Percentiles rank a stretch among this genome's conserved stretches.
Evolutionary conservation across 2,113 vertebrate species (phyloP).

Genomic region (cat (Felis catus)): DNA sequence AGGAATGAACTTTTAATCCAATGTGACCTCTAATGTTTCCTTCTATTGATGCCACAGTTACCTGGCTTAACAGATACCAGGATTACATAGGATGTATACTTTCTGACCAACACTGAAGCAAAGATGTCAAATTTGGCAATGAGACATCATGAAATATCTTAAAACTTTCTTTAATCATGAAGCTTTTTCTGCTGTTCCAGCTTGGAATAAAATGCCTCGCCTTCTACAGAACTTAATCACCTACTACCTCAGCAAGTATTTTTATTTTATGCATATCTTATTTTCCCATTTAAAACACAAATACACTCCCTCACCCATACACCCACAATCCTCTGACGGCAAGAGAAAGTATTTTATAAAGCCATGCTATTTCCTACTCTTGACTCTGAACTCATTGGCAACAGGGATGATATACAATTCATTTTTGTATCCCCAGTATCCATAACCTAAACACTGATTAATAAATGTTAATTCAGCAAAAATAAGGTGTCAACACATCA

Average conservation of each 20-base stretch:
- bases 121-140: slow-evolving; percentile 27
- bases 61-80: not conserved
- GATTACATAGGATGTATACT: not conserved
- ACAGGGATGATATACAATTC: not conserved
- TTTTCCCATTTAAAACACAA: not conserved
- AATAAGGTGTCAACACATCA: not conserved
- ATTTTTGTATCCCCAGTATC: not conserved
- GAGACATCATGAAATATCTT: not conserved
- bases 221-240: slow-evolving; percentile 5
- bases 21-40: not conserved
- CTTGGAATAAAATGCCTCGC: not conserved
- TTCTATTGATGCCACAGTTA: not conserved
- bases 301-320: not conserved
- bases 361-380: not conserved
- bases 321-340: not conserved
- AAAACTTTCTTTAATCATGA: not conserved
- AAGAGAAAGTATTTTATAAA: slow-evolving; percentile 39
- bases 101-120: not conserved
- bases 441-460: not conserved
- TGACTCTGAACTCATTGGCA: not conserved
- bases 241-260: not conserved
- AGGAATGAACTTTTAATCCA: slow-evolving; percentile 32
- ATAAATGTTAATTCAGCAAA: not conserved
- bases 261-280: not conserved
- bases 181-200: slow-evolving; percentile 21